These are phyloP conservation scores for Plagiodera versicolora DNA, from an alignment of 2,888 invertebrate genomes.

Conservation along the genomic window DNA sequence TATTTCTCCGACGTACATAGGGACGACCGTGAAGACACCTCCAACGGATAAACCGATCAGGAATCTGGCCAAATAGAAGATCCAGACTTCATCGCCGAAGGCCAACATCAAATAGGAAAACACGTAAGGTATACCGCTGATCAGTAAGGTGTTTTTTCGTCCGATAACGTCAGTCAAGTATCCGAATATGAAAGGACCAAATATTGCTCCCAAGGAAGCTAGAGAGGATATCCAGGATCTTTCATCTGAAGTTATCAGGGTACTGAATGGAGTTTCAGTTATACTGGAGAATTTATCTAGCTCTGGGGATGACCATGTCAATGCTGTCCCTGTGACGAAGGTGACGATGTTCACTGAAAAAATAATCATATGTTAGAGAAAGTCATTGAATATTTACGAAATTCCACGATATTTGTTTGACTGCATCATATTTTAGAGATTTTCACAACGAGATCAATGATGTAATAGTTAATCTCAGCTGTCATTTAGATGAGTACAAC, in stretches of 20 bases:
- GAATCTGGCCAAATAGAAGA: slow-evolving; percentile 62
- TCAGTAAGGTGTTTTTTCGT: slow-evolving; percentile 66
- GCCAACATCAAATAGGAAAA: slow-evolving; percentile 70
- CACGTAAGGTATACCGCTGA: slow-evolving; percentile 65
- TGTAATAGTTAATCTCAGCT: no score
- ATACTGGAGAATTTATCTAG: slow-evolving; percentile 26
- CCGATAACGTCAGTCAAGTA: slow-evolving; percentile 67
- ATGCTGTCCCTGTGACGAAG: slow-evolving; percentile 26
- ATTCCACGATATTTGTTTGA: neutral
- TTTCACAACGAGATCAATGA: no score
- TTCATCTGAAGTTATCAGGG: slow-evolving; percentile 44
- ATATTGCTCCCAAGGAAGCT: slow-evolving; percentile 50
- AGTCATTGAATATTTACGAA: no score
- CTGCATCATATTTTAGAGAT: no score
- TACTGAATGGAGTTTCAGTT: slow-evolving; percentile 49
- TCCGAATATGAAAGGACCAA: slow-evolving; percentile 69
- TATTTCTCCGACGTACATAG: slow-evolving; percentile 87
- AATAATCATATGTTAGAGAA: neutral
- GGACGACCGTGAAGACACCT: slow-evolving; percentile 72
- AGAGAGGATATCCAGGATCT: slow-evolving; percentile 58
- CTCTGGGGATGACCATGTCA: slow-evolving; percentile 53
- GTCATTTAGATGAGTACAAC: no score
- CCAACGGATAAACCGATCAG: slow-evolving; percentile 69
- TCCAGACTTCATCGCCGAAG: slow-evolving; percentile 56
- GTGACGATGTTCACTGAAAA: slow-evolving; percentile 22